These are phyloP conservation scores for Glomeris maerens DNA, from an alignment of 1,140 invertebrate species.

Conservation along the genomic window DNA sequence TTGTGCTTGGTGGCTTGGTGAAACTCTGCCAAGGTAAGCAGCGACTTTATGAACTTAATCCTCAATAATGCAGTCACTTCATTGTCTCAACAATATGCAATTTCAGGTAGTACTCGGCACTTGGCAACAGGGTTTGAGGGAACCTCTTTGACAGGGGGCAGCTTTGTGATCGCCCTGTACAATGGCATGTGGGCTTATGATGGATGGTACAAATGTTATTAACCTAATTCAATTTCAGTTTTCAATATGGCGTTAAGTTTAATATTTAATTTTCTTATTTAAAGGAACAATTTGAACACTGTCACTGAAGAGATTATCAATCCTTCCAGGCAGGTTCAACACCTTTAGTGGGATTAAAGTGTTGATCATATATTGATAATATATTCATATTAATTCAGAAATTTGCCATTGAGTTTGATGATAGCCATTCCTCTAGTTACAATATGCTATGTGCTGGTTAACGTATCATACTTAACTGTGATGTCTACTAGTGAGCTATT, in stretches of 20 bases:
- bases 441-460: constrained; percentile 73
- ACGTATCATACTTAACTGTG: constrained; percentile 82
- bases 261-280: constrained; percentile 19
- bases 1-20: constrained; percentile 66
- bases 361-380: no score
- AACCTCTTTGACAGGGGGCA: constrained; percentile 49
- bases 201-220: constrained; percentile 59
- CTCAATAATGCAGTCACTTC: not conserved
- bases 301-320: constrained; percentile 98
- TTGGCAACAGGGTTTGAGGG: constrained; percentile 60
- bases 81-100: constrained; percentile 3
- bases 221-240: not conserved
- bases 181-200: constrained; percentile 90
- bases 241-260: not conserved
- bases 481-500: constrained; percentile 64
- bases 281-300: constrained; percentile 88
- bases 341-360: not conserved
- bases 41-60: not conserved
- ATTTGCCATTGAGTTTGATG: constrained; percentile 78
- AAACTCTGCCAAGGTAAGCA: constrained; percentile 51
- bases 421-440: constrained; percentile 81
- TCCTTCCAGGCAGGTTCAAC: constrained; percentile 62
- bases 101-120: constrained; percentile 44
- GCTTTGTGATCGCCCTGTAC: constrained; percentile 79
- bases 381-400: no score